Percentiles rank a stretch among this genome's conserved stretches.
These are phyloP conservation scores for Drosophila sturtevanti DNA, from an alignment of 1,140 invertebrate species.

Conservation along the genomic window DNA sequence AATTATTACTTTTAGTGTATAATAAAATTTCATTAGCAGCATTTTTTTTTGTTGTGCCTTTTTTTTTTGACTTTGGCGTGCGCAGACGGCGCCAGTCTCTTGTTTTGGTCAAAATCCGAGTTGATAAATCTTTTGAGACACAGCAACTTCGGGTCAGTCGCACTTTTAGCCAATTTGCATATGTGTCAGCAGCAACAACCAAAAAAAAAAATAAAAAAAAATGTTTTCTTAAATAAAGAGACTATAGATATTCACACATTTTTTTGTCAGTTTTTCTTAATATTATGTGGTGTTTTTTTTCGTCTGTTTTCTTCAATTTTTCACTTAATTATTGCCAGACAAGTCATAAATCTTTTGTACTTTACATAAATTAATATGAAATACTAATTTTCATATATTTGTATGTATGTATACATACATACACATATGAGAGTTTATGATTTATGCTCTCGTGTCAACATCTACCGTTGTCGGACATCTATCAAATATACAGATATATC, in stretches of 20 bases:
- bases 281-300: constrained; percentile 45
- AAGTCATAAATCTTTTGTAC: constrained; percentile 70
- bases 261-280: constrained; percentile 2
- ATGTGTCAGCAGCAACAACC: constrained; percentile 5
- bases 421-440: constrained; percentile 45
- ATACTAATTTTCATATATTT: constrained; percentile 45
- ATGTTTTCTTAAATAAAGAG: too few relatives aligned
- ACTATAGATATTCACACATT: not conserved
- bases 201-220: not conserved
- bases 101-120: constrained; percentile 51
- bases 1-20: constrained; percentile 75
- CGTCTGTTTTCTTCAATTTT: constrained; percentile 47
- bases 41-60: constrained; percentile 30
- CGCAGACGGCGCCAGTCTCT: constrained; percentile 52
- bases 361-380: constrained; percentile 77
- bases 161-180: constrained; percentile 12
- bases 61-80: constrained; percentile 31
- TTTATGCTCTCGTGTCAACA: constrained; percentile 63
- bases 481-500: constrained; percentile 39
- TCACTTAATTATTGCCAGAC: constrained; percentile 69
- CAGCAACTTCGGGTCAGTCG: not conserved
- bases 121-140: constrained; percentile 1
- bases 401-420: constrained; percentile 21
- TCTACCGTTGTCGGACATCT: constrained; percentile 47
- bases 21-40: constrained; percentile 78